Evolutionary conservation across 2,888 invertebrate species (phyloP).

Genomic region (Dolichopus griseipennis): DNA sequence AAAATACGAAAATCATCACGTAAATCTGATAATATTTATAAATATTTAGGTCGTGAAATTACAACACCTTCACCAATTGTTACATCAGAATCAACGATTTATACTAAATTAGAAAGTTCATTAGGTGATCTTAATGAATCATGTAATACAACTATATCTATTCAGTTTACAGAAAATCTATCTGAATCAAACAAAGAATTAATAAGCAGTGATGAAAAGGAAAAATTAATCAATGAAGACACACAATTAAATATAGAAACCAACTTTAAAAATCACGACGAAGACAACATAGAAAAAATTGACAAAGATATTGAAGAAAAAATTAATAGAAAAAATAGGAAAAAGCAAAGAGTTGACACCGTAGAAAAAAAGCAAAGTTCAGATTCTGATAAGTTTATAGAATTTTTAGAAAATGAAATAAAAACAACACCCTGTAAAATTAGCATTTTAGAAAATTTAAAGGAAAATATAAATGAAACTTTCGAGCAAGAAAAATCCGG

Average conservation of each 20-base stretch:
- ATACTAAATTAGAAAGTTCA: background rate
- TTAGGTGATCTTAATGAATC: background rate
- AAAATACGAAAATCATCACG: background rate
- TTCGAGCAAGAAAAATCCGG: background rate
- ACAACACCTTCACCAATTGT: background rate
- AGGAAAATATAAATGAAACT: background rate
- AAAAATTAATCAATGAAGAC: background rate
- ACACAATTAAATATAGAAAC: background rate
- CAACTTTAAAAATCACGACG: background rate
- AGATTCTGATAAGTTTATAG: background rate
- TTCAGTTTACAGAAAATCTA: too few species aligned
- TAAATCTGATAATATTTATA: conserved; percentile 8
- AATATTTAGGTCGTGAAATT: background rate
- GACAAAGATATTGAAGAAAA: background rate
- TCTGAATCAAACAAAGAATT: background rate
- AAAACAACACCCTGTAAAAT: background rate
- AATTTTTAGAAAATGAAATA: conserved; percentile 3
- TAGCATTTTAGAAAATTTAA: background rate
- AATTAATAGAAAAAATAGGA: background rate
- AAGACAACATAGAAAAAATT: background rate
- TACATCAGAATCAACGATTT: background rate
- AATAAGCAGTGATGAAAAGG: background rate
- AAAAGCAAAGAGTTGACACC: background rate
- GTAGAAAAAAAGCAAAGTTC: background rate
- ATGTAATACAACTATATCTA: background rate